Percentiles rank a stretch among this genome's conserved stretches.
Evolutionary conservation across 2,113 vertebrate genomes (phyloP).

Genomic region (Pongo abelii): DNA sequence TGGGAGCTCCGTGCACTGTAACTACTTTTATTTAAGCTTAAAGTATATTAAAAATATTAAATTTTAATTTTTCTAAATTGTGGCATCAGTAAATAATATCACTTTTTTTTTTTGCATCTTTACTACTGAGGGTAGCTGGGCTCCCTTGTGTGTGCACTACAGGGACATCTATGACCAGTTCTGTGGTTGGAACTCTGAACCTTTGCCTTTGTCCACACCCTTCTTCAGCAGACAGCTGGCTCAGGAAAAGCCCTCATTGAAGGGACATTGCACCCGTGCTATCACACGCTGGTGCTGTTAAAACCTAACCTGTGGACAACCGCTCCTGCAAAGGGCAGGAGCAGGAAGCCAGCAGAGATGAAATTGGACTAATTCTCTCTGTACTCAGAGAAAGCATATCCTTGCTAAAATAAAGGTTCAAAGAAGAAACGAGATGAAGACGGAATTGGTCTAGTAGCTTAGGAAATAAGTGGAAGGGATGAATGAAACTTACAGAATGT

Average conservation of each 20-base stretch:
- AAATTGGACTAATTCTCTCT: neutral
- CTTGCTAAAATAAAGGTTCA: neutral
- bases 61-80: no score
- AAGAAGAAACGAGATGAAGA: neutral
- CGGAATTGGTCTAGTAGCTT: neutral
- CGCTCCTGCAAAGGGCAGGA: neutral
- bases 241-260: neutral
- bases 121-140: no score
- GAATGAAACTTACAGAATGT: no score
- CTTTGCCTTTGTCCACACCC: neutral
- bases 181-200: no score
- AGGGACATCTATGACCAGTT: no score
- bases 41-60: no score
- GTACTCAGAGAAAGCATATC: neutral
- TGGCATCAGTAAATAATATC: no score
- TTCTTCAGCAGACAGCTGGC: neutral
- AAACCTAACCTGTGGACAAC: neutral
- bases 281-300: neutral
- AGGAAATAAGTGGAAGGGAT: neutral
- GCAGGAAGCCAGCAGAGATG: neutral
- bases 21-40: no score
- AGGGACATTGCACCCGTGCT: neutral
- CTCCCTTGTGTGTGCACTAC: no score
- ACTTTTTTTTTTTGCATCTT: no score
- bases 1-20: no score